These are phyloP conservation scores for Coelopa frigida DNA, from an alignment of 1,140 invertebrate genomes.

Conservation along the genomic window DNA sequence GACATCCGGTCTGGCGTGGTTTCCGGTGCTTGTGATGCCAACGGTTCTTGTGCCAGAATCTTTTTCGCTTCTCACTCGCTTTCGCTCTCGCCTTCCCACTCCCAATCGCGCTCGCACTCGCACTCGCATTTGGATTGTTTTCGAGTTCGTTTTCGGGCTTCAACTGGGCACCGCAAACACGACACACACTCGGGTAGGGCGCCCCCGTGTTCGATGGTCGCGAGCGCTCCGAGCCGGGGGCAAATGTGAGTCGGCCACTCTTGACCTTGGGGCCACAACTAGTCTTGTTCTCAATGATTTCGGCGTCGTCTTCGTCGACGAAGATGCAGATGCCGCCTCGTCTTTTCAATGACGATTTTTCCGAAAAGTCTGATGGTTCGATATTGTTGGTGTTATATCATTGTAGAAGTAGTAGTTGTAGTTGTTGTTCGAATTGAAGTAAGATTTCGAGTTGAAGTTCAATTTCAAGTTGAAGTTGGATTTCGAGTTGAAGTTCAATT, in stretches of 20 bases:
- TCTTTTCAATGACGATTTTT: slow-evolving; percentile 41
- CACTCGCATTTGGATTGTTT: slow-evolving; percentile 15
- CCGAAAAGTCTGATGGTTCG: slow-evolving; percentile 33
- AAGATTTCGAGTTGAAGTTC: no score
- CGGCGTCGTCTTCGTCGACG: slow-evolving; percentile 41
- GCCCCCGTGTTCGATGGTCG: no score
- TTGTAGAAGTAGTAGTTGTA: no score
- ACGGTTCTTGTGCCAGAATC: slow-evolving; percentile 34
- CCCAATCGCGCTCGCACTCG: no score
- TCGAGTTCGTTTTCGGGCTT: slow-evolving; percentile 8
- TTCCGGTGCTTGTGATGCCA: slow-evolving; percentile 15
- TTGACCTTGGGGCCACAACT: slow-evolving; percentile 4
- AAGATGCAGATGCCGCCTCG: slow-evolving; percentile 44
- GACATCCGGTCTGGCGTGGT: slow-evolving; percentile 35
- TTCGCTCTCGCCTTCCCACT: slow-evolving; percentile 20
- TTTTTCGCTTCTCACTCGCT: slow-evolving; percentile 18
- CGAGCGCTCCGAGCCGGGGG: no score
- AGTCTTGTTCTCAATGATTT: slow-evolving; percentile 14
- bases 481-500: no score
- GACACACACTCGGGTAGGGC: slow-evolving; percentile 33
- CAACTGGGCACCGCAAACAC: slow-evolving; percentile 35
- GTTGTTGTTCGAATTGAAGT: no score
- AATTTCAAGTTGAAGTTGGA: no score
- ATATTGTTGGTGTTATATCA: no score
- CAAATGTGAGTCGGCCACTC: slow-evolving; percentile 7